Percentiles rank a stretch among this genome's conserved stretches.
Conservation (phyloP, 2,888 invertebrate genomes). For the Panzeria rudis region DNA sequence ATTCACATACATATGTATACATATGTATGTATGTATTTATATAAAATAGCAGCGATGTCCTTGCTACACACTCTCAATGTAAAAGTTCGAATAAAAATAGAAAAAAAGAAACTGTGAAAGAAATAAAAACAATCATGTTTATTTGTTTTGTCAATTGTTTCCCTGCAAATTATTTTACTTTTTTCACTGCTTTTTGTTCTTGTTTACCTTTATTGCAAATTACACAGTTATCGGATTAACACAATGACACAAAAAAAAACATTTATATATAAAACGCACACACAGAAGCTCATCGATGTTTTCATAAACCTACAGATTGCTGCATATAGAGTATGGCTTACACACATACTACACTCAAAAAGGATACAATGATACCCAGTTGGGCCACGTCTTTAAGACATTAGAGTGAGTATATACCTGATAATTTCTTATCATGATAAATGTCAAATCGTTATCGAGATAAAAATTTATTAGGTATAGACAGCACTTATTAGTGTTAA, state of each 20-base stretch:
- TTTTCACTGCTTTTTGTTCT: constrained; percentile 5
- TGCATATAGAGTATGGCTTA: neutral
- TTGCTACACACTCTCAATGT: constrained; percentile 1
- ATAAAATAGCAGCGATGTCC: neutral
- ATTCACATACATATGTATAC: neutral
- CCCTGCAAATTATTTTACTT: neutral
- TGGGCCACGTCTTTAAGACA: too few relatives aligned
- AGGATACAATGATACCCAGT: neutral
- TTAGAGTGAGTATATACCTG: too few relatives aligned
- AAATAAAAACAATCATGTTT: constrained; percentile 54
- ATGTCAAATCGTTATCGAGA: too few relatives aligned
- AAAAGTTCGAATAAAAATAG: constrained; percentile 29
- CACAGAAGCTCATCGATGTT: neutral
- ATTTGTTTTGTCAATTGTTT: constrained; percentile 70
- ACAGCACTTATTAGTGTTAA: too few relatives aligned
- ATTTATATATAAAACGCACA: neutral
- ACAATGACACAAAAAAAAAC: constrained; percentile 47
- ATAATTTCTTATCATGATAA: too few relatives aligned
- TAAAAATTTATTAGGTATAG: too few relatives aligned
- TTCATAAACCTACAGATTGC: neutral
- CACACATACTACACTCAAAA: neutral
- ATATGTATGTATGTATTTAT: neutral
- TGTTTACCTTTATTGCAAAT: constrained; percentile 59
- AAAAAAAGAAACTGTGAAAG: neutral
- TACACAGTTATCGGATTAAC: constrained; percentile 69